phyloP scores from a whole-genome alignment of 2,797 vertebrate genomes.

The Pipistrellus pipistrellus region DNA sequence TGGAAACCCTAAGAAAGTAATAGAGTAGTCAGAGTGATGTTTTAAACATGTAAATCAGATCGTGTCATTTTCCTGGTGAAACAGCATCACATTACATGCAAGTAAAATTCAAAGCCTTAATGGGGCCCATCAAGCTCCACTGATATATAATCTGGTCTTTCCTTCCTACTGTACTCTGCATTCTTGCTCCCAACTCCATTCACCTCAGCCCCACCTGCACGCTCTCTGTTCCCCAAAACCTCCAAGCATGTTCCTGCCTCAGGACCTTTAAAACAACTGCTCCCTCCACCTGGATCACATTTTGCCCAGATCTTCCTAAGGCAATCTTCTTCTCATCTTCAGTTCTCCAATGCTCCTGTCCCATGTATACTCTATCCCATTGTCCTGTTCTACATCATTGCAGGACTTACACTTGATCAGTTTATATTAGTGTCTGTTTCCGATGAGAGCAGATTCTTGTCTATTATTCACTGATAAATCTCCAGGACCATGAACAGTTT shows the following conservation, averaged over 20 bases:
- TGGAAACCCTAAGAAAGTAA: neutral
- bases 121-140: rapidly evolving
- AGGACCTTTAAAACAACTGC: neutral
- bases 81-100: neutral
- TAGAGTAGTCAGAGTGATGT: neutral
- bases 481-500: neutral
- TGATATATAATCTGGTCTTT: neutral
- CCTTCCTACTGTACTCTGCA: neutral
- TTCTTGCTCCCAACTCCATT: neutral
- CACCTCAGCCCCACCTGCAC: neutral
- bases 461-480: neutral
- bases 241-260: neutral
- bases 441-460: neutral
- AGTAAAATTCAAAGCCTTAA: neutral
- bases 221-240: neutral
- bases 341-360: neutral
- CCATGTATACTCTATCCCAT: neutral
- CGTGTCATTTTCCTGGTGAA: neutral
- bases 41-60: constrained; percentile 22
- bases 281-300: neutral
- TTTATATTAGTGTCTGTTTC: neutral
- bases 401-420: neutral
- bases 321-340: neutral
- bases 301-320: neutral
- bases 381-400: neutral